Evolutionary conservation across 2,888 invertebrate species (phyloP).

Genomic region (Papilio elwesi): DNA sequence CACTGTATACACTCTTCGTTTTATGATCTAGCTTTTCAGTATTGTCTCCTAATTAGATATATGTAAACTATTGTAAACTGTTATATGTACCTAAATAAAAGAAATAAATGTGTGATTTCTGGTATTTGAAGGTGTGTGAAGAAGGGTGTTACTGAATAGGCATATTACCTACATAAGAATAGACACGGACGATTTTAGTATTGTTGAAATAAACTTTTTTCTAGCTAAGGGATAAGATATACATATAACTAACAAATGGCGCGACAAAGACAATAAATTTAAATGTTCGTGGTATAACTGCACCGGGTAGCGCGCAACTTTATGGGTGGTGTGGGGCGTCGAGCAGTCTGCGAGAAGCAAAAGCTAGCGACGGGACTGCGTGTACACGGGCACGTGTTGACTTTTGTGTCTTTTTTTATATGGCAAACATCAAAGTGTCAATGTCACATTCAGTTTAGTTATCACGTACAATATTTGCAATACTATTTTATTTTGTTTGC

Average conservation of each 20-base stretch:
- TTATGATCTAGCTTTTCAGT: no score
- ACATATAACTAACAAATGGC: neutral
- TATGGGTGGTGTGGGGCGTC: conserved; percentile 35
- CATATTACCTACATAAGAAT: neutral
- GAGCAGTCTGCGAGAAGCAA: conserved; percentile 39
- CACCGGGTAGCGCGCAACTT: conserved; percentile 11
- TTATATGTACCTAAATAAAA: no score
- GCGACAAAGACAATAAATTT: conserved; percentile 23
- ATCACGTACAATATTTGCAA: neutral
- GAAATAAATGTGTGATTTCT: no score
- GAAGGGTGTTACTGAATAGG: no score
- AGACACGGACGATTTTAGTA: neutral
- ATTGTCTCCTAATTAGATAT: no score
- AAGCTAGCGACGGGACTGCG: conserved; percentile 32
- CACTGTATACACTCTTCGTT: no score
- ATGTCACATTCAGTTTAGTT: neutral
- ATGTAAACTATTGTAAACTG: no score
- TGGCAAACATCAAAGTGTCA: neutral
- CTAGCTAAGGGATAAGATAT: conserved; percentile 2
- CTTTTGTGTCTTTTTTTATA: conserved; percentile 9
- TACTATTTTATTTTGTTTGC: neutral
- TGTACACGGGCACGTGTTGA: conserved; percentile 23
- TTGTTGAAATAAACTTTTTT: neutral
- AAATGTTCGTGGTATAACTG: conserved; percentile 19
- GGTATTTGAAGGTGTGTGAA: no score